Conservation (phyloP, 2,888 invertebrate genomes). For the Ctenicera cuprea region DNA sequence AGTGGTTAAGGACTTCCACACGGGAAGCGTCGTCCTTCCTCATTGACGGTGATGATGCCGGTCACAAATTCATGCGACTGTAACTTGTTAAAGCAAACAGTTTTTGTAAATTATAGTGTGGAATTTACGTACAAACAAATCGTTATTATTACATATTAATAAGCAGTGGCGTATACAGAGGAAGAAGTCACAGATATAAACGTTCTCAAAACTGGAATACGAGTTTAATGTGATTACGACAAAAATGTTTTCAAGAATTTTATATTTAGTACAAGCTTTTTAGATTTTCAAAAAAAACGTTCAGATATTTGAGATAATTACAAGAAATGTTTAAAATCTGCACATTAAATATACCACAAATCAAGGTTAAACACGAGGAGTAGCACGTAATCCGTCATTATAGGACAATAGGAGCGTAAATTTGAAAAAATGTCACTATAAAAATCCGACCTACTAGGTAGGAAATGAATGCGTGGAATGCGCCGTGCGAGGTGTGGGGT, state of each 20-base stretch:
- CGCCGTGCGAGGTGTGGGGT: constrained; percentile 69
- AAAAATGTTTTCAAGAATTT: not conserved
- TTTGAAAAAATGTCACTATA: constrained; percentile 45
- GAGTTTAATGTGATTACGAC: not conserved
- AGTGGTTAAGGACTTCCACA: constrained; percentile 61
- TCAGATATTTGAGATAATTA: too few relatives aligned
- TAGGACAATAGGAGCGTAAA: constrained; percentile 22
- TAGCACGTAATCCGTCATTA: not conserved
- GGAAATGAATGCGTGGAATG: constrained; percentile 67
- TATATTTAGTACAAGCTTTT: too few relatives aligned
- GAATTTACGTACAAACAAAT: too few relatives aligned
- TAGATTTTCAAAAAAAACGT: too few relatives aligned
- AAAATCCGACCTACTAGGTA: constrained; percentile 52
- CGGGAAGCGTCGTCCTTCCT: constrained; percentile 62
- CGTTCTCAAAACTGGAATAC: too few relatives aligned
- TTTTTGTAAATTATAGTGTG: too few relatives aligned
- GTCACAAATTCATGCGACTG: constrained; percentile 41
- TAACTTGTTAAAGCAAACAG: constrained; percentile 30
- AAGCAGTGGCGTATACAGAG: not conserved
- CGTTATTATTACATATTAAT: not conserved
- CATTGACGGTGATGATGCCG: constrained; percentile 57
- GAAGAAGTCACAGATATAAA: not conserved
- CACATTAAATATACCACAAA: too few relatives aligned
- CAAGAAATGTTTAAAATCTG: too few relatives aligned
- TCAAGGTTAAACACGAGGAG: not conserved